These are phyloP conservation scores for Sminthurides bifidus DNA, from an alignment of 1,140 invertebrate genomes.

Conservation along the genomic window DNA sequence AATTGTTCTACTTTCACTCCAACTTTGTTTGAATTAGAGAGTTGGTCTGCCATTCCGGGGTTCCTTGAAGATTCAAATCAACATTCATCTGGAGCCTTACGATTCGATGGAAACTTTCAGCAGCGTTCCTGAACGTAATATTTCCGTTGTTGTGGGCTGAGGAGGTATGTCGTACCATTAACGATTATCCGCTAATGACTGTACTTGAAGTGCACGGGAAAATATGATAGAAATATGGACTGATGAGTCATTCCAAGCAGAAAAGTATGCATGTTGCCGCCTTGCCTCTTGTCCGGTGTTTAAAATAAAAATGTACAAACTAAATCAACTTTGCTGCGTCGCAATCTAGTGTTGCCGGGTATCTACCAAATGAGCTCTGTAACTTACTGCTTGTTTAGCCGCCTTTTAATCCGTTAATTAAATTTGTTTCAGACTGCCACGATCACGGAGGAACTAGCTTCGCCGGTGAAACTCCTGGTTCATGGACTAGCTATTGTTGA, in stretches of 20 bases:
- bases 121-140: slow-evolving; percentile 39
- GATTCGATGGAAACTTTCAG: slow-evolving; percentile 36
- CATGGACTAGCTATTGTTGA: slow-evolving; percentile 1
- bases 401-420: not conserved
- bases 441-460: slow-evolving; percentile 7
- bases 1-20: not conserved
- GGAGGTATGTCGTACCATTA: slow-evolving; percentile 39
- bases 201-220: not conserved
- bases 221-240: not conserved
- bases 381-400: no score
- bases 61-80: slow-evolving; percentile 42
- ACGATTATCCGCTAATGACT: not conserved
- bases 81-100: slow-evolving; percentile 41
- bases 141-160: slow-evolving; percentile 47
- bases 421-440: slow-evolving; percentile 13
- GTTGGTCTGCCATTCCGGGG: slow-evolving; percentile 42
- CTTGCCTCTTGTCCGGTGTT: no score
- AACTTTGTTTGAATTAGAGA: slow-evolving; percentile 34
- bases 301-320: no score
- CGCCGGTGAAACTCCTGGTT: slow-evolving; percentile 12
- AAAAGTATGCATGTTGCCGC: no score
- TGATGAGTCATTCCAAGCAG: no score
- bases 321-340: no score
- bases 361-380: no score
- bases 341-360: no score